Base-by-base conservation (phyloP, 2,113 vertebrate genomes). In the Takifugu flavidus region DNA sequence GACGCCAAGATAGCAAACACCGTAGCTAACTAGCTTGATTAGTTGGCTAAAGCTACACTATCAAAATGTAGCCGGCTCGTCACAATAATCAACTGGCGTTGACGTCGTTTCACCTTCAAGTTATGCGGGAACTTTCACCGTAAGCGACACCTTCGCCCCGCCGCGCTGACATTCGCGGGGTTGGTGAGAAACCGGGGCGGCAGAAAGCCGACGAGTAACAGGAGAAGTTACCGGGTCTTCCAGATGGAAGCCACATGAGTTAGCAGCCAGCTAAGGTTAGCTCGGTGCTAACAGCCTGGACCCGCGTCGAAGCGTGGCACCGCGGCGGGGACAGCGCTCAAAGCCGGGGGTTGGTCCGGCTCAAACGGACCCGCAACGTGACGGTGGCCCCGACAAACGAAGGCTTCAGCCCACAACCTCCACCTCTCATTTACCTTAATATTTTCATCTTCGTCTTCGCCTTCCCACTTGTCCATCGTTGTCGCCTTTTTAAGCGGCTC, bases 361-460 rank as follows among this genome's bases (percentile, higher is more conserved):
- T 31, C 7, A 6, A 6, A 31, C 29, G 5, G 1, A 31, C 5
- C 29, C 5, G 29, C 29, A 31, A 31, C 34, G 7, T 39, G 2
- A 25, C 34, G 12, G 1, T 42, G 20, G 1, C 43, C 25, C 26
- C 5, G 4, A 45, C 31, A 62, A 4, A 31, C 26, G 4, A 0
- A 4, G 3, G 1, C 34, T 1, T 15, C 10, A 55, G 1, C 12
- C n/a, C 26, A 7, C 0, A n/a, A 6, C 15, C 2, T 20, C n/a
- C 10, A 4, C 27, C 29, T 29, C 49, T 26, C 2, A 14, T n/a
- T 49, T 84, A 96, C 94, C 93, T 95, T 96, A 83, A 95, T 92
- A 7, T 95, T 93, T 56, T 95, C 94, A 0, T 96, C 94, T 74
- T 95, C 94, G 86, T 96, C 94, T 69, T 96, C 94, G 83, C 94